Percentiles rank a stretch among this genome's conserved stretches.
These are phyloP conservation scores for Hemibagrus wyckioides DNA, from an alignment of 2,113 vertebrate species.

Conservation along the genomic window DNA sequence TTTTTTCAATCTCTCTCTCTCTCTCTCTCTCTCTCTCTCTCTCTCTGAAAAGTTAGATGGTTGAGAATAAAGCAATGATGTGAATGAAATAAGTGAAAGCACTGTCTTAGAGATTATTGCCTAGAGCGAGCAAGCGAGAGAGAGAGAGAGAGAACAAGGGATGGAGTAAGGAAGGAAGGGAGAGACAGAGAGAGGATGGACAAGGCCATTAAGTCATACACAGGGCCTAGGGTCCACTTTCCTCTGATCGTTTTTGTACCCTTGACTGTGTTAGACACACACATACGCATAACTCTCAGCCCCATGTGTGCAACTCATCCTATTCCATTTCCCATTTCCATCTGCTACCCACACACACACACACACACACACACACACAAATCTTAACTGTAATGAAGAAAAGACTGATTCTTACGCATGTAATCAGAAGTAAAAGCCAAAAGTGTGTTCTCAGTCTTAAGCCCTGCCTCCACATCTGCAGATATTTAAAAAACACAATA, in stretches of 20 bases:
- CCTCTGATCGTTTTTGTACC: conserved; percentile 48
- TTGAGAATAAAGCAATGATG: conserved; percentile 10
- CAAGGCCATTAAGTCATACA: conserved; percentile 39
- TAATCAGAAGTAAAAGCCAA: conserved; percentile 5
- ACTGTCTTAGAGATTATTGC: conserved; percentile 2
- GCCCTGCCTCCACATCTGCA: neutral
- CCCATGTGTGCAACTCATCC: conserved; percentile 30
- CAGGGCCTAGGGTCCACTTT: conserved; percentile 48
- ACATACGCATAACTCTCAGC: conserved; percentile 2
- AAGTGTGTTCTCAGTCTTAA: neutral
- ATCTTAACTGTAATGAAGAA: neutral
- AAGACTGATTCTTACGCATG: conserved; percentile 26
- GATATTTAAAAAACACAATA: neutral
- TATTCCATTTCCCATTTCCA: conserved; percentile 37
- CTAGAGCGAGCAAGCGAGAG: conserved; percentile 20
- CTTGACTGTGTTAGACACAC: conserved; percentile 48
- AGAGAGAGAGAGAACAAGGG: neutral
- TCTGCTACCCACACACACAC: conserved; percentile 7
- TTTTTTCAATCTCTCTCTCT: no score
- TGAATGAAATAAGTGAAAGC: conserved; percentile 36
- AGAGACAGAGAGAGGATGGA: conserved; percentile 3
- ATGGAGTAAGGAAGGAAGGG: conserved; percentile 11
- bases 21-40: neutral
- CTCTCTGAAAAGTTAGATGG: conserved; percentile 26
- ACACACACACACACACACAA: conserved; percentile 32